Evolutionary conservation across 2,797 vertebrate species (phyloP).

Genomic region (Cryptoblepharus egeriae): DNA sequence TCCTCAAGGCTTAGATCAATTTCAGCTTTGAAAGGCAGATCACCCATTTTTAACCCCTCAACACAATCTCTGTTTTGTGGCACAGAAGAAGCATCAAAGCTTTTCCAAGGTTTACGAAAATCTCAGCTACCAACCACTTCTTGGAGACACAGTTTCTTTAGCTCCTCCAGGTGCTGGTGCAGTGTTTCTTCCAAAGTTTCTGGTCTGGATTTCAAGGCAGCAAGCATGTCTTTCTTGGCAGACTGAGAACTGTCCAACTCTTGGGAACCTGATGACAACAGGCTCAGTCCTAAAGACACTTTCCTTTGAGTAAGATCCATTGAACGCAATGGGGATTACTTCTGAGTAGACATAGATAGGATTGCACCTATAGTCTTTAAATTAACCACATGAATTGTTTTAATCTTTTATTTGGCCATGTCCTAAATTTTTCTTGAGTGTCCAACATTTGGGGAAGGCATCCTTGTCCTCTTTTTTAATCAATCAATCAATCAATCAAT

Average conservation of each 20-base stretch:
- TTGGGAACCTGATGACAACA: conserved; percentile 95
- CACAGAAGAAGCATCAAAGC: not conserved
- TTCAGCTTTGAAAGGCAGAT: not conserved
- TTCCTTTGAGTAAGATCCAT: no score
- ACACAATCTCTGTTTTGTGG: accelerated
- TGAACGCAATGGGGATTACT: no score
- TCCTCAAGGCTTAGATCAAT: no score
- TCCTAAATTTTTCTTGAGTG: no score
- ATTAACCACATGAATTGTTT: no score
- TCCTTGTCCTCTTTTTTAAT: no score
- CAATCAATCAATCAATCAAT: no score
- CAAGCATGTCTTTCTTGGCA: conserved; percentile 99
- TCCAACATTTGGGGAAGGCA: no score
- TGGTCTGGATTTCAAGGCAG: conserved; percentile 94
- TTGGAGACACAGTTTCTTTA: conserved; percentile 95
- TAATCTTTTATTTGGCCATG: no score
- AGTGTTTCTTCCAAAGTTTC: conserved; percentile 97
- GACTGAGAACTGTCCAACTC: conserved; percentile 99
- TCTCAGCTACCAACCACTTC: conserved; percentile 86
- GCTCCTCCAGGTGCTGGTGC: conserved; percentile 90
- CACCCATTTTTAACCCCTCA: not conserved
- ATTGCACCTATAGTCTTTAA: no score
- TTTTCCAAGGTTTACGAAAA: not conserved
- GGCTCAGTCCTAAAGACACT: no score
- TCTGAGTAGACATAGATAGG: no score